Evolutionary conservation across 1,140 invertebrate species (phyloP), one percentile per base, ranked within the genome.

Genomic region (Stenopsyche tienmushanensis): DNA sequence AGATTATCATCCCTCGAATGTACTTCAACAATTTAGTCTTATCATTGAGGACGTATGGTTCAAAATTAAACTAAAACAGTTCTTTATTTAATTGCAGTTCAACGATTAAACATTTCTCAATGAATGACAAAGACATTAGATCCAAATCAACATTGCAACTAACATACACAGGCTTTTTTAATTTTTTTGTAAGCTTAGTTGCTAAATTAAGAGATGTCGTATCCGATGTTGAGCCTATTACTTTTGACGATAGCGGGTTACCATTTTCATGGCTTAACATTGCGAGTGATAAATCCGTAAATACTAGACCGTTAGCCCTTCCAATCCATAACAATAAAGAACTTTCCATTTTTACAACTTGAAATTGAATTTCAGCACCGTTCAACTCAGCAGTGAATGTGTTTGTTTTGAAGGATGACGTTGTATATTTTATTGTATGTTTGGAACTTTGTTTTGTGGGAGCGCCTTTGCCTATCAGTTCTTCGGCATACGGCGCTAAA

Each of bases 251-350:
- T 9, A 67, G 15, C 1, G 60, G 39, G 45, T 52, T 39, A 0
- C 55, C 53, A 42, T 66, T 41, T 18, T 24, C 53, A 2, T 41
- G 29, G 2, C 42, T 47, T 25, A 54, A 53, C 58, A 72, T 63
- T 10, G 55, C 68, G 1, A 72, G 3, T 5, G 68, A 67, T n/a
- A 72, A 58, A 52, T 70, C 66, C 2, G 63, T 45, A 24, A 72
- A 66, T 2, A 10, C 54, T 42, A 63, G 63, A 18, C 62, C 26
- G 15, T 50, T 18, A 2, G 23, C 50, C 34, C 53, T 68, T 0
- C 68, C 68, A 29, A 72, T 72, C 62, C 66, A 72, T 42, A 72
- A 63, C 25, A 72, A 66, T 17, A 72, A 3, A 2, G 71, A 72
- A 34, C 66, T 47, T 25, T 72, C 42, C 71, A 72, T 72, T 62